Conservation (phyloP, 2,113 vertebrate species). For the pig (Sus scrofa) region DNA sequence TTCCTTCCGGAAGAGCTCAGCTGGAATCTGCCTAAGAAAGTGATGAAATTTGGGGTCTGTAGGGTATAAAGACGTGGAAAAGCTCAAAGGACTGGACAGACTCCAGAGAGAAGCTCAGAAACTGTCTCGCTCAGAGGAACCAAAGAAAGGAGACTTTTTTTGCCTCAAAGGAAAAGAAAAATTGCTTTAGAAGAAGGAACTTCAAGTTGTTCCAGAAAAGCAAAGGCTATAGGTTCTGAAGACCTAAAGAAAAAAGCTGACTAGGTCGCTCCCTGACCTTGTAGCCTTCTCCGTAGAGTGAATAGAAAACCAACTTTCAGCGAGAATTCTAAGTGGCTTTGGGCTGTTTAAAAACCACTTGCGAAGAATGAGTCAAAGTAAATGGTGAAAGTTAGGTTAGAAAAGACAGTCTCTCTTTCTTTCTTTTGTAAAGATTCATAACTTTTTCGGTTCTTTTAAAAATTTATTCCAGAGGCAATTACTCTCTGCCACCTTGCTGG, state of each 20-base stretch:
- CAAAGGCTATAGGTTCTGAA: slow-evolving; percentile 50
- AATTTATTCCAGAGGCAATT: neutral
- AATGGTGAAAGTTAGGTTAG: neutral
- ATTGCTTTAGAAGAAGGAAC: slow-evolving; percentile 63
- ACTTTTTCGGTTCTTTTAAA: neutral
- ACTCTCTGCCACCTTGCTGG: neutral
- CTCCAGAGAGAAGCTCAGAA: slow-evolving; percentile 24
- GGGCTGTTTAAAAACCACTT: slow-evolving; percentile 33
- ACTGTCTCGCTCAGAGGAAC: slow-evolving; percentile 7
- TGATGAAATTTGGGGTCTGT: slow-evolving; percentile 53
- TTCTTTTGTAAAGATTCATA: slow-evolving; percentile 29
- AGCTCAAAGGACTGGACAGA: neutral
- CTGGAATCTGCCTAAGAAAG: slow-evolving; percentile 31
- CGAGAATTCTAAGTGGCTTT: slow-evolving; percentile 49
- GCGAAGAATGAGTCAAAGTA: neutral
- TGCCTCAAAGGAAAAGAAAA: slow-evolving; percentile 36
- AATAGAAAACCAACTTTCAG: slow-evolving; percentile 26
- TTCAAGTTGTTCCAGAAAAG: slow-evolving; percentile 65
- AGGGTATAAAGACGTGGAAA: slow-evolving; percentile 4
- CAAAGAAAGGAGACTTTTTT: slow-evolving; percentile 40
- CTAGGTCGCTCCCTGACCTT: slow-evolving; percentile 47
- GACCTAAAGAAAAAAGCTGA: slow-evolving; percentile 48
- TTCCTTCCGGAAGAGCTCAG: neutral
- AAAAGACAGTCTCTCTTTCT: slow-evolving; percentile 43
- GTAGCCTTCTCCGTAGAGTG: slow-evolving; percentile 35